Base-by-base conservation (phyloP, 2,113 vertebrate genomes). In the Indicator maculatus region DNA sequence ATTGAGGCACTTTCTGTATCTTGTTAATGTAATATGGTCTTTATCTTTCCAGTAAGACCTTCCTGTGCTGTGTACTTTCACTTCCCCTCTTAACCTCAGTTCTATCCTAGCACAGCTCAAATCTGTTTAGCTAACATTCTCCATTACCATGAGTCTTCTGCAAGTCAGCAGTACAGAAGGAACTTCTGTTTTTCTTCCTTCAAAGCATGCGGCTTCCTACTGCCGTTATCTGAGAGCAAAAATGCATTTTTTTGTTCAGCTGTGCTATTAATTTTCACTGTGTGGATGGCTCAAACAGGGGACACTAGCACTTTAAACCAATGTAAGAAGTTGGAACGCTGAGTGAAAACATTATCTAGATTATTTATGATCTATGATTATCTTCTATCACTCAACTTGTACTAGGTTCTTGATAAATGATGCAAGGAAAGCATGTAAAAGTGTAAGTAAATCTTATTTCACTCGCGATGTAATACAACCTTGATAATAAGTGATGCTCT, bases 101-200 rank as follows among this genome's bases (percentile, higher is more conserved):
- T 52, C 19, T 33, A 26, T 20, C 67, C 31, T 65, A 27, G 24
- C 45, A 38, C 28, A 69, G 67, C 69, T 63, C 59, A 73, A 14
- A 50, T 70, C 7, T 66, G 39, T 65, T 66, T 61, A 26, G 55
- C 23, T 72, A 70, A 19, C 24, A 12, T 33, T 28, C 14, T 50
- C 45, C 19, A 1, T 39, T 27, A 39, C 3, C 0, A 0, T 24
- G 72, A 23, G 24, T 38, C 2, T 0, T 36, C 50, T 60, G 45
- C 38, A 73, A 52, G 41, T 45, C 59, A 72, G 47, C 64, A 81
- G 21, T 5, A 14, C 6, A 44, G 41, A 83, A 65, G 31, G 77
- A 81, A 50, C 23, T 26, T 20, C 52, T 59, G 15, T 2, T 36
- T 61, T 83, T 27, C 38, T 83, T 86, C 90, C 33, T 77, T 33